A percentile compares a stretch with the other conserved stretches of the same genome.
These are phyloP conservation scores for Rhopalosiphum maidis DNA, from an alignment of 1,140 invertebrate genomes.

Conservation along the genomic window DNA sequence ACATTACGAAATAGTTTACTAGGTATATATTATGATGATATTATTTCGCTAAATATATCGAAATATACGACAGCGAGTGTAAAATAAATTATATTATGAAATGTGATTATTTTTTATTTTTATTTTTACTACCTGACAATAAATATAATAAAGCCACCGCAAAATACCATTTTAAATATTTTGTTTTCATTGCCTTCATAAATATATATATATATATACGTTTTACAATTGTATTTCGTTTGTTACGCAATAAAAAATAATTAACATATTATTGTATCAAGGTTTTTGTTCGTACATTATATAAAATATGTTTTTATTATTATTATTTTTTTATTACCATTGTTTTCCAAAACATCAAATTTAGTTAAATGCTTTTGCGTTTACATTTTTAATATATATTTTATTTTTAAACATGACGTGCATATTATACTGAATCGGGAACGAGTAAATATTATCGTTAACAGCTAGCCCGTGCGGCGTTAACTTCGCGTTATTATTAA, in stretches of 20 bases:
- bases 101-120: neutral
- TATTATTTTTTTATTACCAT: neutral
- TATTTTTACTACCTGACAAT: neutral
- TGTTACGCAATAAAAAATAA: neutral
- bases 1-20: neutral
- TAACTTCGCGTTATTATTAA: constrained; percentile 7
- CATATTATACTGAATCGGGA: neutral
- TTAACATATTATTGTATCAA: neutral
- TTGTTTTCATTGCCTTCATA: neutral
- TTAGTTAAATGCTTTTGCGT: neutral
- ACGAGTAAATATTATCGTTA: neutral
- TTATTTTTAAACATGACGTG: neutral
- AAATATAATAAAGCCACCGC: neutral
- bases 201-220: neutral
- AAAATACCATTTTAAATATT: neutral
- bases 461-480: neutral
- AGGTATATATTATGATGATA: neutral
- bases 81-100: neutral
- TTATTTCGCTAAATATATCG: neutral
- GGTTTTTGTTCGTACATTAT: neutral
- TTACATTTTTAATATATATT: neutral
- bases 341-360: neutral
- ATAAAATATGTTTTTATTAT: neutral
- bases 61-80: neutral
- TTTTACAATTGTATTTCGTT: neutral